Evolutionary conservation across 2,888 invertebrate species (phyloP).

Genomic region (Sesia bembeciformis): DNA sequence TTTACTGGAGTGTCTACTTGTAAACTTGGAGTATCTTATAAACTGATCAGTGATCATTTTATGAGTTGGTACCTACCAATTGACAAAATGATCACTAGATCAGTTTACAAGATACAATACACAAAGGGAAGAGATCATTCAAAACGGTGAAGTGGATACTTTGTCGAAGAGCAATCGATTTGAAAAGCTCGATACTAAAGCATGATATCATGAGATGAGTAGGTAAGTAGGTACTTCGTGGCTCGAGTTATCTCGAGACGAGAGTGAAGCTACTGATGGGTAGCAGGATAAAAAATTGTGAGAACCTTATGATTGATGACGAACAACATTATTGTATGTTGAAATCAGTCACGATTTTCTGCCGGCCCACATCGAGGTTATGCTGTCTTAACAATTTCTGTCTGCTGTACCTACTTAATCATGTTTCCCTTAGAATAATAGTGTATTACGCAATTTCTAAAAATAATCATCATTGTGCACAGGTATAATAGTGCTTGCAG

Average conservation of each 20-base stretch:
- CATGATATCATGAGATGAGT: neutral
- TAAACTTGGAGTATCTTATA: no score
- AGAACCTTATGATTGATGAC: conserved; percentile 1
- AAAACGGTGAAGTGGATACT: no score
- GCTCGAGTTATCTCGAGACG: neutral
- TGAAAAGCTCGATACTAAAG: neutral
- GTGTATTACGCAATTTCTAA: neutral
- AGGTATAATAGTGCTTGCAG: no score
- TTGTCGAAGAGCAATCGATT: neutral
- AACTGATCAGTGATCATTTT: no score
- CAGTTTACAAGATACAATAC: no score
- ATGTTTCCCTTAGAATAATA: neutral
- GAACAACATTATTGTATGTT: neutral
- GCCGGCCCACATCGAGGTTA: neutral
- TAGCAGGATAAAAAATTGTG: neutral
- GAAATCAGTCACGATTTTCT: conserved; percentile 5
- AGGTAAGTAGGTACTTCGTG: neutral
- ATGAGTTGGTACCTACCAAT: no score
- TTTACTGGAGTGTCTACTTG: no score
- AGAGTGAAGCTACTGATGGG: neutral
- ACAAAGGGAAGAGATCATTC: no score
- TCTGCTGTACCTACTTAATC: neutral
- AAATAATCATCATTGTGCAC: neutral
- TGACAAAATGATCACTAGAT: no score
- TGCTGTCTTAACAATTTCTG: neutral